Percentiles rank a stretch among this genome's conserved stretches.
phyloP scores from a whole-genome alignment of 1,140 invertebrate species.

The Ptiloglossa arizonensis region DNA sequence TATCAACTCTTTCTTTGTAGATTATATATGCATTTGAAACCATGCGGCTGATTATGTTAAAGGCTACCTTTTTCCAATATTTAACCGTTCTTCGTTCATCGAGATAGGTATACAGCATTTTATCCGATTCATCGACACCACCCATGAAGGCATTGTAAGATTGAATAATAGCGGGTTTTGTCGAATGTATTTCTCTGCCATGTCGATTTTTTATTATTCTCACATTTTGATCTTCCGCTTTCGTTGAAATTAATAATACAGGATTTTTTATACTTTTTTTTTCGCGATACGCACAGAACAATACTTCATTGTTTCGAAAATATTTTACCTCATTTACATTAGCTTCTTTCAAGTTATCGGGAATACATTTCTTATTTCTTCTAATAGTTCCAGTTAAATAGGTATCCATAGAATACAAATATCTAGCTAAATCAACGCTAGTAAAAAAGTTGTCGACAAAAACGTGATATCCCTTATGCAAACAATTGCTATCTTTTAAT shows the following conservation, averaged over 20 bases:
- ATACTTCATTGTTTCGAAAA: constrained; percentile 31
- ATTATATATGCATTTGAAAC: no score
- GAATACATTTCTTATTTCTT: constrained; percentile 55
- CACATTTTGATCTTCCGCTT: constrained; percentile 29
- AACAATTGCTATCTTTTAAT: constrained; percentile 10
- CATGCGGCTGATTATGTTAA: no score
- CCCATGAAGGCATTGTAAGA: constrained; percentile 56
- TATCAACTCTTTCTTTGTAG: no score
- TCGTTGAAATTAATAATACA: no score
- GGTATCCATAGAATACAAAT: no score
- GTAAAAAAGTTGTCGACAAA: constrained; percentile 41
- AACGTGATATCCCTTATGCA: constrained; percentile 13
- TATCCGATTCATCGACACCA: constrained; percentile 51
- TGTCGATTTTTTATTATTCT: constrained; percentile 32
- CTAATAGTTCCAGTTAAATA: no score
- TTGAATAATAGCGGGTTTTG: constrained; percentile 34
- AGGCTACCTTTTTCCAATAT: no score
- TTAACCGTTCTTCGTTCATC: constrained; percentile 52
- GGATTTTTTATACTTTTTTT: no score
- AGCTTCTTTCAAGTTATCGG: constrained; percentile 42
- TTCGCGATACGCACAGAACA: no score
- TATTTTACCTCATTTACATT: constrained; percentile 37
- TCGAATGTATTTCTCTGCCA: constrained; percentile 30
- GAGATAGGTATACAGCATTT: constrained; percentile 60
- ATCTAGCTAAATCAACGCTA: constrained; percentile 43